Percentiles rank a stretch among this genome's conserved stretches.
phyloP scores from a whole-genome alignment of 2,113 vertebrate genomes.

The Pelusios castaneus region DNA sequence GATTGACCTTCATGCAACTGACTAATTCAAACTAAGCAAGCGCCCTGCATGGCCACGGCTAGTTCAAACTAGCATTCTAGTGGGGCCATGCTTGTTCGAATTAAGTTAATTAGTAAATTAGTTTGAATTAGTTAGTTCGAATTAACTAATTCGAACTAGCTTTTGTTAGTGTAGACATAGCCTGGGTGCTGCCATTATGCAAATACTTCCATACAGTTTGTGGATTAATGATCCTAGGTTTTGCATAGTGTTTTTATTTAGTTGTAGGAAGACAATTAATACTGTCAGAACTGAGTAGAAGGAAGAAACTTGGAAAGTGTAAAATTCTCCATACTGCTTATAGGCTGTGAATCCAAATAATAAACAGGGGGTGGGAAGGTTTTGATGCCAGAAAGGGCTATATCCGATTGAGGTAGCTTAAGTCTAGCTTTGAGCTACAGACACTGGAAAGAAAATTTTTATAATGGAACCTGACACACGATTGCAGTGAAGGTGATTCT shows the following conservation, averaged over 20 bases:
- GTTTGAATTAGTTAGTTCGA: too few relatives aligned
- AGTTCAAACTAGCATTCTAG: too few relatives aligned
- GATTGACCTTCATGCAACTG: too few relatives aligned
- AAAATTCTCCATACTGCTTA: neutral
- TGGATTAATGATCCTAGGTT: neutral
- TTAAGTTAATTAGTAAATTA: too few relatives aligned
- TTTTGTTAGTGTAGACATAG: too few relatives aligned
- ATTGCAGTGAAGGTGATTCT: neutral
- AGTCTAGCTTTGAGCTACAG: neutral
- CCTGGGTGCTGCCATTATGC: neutral
- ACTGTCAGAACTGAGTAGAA: too few relatives aligned
- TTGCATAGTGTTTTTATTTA: neutral
- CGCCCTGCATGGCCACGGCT: too few relatives aligned
- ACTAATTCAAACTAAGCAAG: too few relatives aligned
- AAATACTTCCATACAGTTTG: neutral
- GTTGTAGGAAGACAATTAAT: too few relatives aligned
- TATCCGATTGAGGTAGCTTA: rapidly evolving
- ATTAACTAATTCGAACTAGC: too few relatives aligned
- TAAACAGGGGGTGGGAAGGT: neutral
- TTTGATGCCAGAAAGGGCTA: neutral
- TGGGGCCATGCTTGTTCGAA: too few relatives aligned
- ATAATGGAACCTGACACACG: neutral
- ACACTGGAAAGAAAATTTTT: neutral
- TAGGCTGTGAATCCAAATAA: neutral
- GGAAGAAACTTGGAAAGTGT: too few relatives aligned